Percentiles rank a stretch among this genome's conserved stretches.
These are phyloP conservation scores for Pseudomyrmex sp. DNA, from an alignment of 1,140 invertebrate species.

Conservation along the genomic window DNA sequence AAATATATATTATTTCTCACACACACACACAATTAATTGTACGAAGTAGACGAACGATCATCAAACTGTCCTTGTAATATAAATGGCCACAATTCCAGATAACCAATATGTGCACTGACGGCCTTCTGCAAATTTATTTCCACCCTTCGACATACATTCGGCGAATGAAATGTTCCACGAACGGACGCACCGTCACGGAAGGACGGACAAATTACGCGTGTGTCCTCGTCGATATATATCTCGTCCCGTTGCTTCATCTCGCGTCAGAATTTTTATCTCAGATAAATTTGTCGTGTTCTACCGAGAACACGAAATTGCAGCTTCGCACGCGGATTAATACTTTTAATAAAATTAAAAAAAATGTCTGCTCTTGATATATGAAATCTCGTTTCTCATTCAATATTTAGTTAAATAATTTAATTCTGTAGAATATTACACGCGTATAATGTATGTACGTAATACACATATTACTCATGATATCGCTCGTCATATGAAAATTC, in stretches of 20 bases:
- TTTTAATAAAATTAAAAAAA: no score
- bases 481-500: background rate
- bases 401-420: no score
- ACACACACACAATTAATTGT: background rate
- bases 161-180: conserved; percentile 40
- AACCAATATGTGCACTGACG: background rate
- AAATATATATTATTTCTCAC: background rate
- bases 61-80: conserved; percentile 18
- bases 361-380: no score
- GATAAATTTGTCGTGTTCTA: background rate
- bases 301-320: background rate
- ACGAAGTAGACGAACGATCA: background rate
- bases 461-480: background rate
- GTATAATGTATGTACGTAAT: background rate
- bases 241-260: background rate
- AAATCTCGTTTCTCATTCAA: no score
- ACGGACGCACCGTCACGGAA: conserved; percentile 38
- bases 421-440: background rate
- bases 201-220: conserved; percentile 17
- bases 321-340: no score
- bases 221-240: conserved; percentile 30
- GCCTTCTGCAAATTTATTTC: conserved; percentile 44
- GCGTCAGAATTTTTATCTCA: background rate
- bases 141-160: conserved; percentile 40
- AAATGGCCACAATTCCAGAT: conserved; percentile 23